Percentiles rank a stretch among this genome's conserved stretches.
Conservation (phyloP, 2,888 invertebrate species). For the Pemphredon lugubris region DNA sequence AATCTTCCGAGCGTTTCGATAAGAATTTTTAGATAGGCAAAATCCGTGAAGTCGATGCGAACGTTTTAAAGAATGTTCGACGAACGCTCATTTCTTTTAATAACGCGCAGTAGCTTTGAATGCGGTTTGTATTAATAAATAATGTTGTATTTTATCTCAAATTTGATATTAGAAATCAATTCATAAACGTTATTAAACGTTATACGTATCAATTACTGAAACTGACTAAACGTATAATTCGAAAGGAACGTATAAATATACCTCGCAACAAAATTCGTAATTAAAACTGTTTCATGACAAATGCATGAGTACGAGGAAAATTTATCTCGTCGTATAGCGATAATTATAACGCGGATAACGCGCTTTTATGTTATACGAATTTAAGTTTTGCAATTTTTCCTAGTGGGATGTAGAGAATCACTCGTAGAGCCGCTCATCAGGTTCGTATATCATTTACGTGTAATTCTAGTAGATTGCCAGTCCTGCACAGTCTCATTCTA, state of each 20-base stretch:
- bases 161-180: too few relatives aligned
- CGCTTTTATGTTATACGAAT: conserved; percentile 1
- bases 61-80: not conserved
- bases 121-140: too few relatives aligned
- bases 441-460: conserved; percentile 48
- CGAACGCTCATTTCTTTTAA: not conserved
- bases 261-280: too few relatives aligned
- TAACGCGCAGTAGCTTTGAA: too few relatives aligned
- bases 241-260: too few relatives aligned
- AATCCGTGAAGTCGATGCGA: not conserved
- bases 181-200: too few relatives aligned
- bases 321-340: too few relatives aligned
- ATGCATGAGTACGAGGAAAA: too few relatives aligned
- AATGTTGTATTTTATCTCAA: too few relatives aligned
- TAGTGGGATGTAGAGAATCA: conserved; percentile 17
- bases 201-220: too few relatives aligned
- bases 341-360: not conserved
- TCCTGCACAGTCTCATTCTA: conserved; percentile 39
- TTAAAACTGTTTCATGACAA: too few relatives aligned
- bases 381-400: conserved; percentile 14
- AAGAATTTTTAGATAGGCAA: conserved; percentile 13
- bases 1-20: conserved; percentile 27
- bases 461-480: conserved; percentile 43
- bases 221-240: too few relatives aligned
- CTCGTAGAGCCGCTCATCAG: conserved; percentile 38